These are phyloP conservation scores for Cephalotes varians DNA, from an alignment of 2,888 invertebrate species.

Conservation along the genomic window DNA sequence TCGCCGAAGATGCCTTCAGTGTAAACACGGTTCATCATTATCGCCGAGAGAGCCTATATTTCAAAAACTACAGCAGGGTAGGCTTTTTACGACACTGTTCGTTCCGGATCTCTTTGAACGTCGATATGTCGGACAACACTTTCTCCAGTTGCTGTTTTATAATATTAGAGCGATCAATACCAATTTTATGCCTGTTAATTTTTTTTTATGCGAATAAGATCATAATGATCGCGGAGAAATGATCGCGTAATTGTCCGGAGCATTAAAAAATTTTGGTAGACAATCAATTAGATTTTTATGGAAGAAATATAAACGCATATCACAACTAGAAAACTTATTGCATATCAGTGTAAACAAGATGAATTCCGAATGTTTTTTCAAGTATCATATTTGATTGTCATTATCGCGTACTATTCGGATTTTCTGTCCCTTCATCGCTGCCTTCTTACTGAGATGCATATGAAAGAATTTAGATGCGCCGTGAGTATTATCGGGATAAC, in stretches of 20 bases:
- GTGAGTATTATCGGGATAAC: conserved; percentile 78
- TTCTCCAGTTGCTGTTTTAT: conserved; percentile 50
- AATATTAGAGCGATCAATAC: conserved; percentile 14
- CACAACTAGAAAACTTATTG: neutral
- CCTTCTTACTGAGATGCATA: conserved; percentile 54
- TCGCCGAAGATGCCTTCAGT: conserved; percentile 75
- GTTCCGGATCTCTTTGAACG: conserved; percentile 71
- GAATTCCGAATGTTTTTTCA: conserved; percentile 52
- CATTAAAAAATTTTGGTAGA: neutral
- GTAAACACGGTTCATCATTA: conserved; percentile 85
- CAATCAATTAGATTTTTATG: conserved; percentile 7
- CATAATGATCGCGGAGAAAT: neutral
- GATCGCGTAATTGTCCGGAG: neutral
- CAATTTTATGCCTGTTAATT: conserved; percentile 35
- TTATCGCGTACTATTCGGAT: conserved; percentile 70
- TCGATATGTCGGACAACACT: conserved; percentile 48
- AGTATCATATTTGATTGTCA: conserved; percentile 76
- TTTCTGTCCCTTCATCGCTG: conserved; percentile 52
- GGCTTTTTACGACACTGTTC: conserved; percentile 68
- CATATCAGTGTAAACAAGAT: conserved; percentile 46
- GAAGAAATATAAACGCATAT: neutral
- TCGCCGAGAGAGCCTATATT: conserved; percentile 81
- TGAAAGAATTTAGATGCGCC: conserved; percentile 77
- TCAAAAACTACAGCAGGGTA: conserved; percentile 71
- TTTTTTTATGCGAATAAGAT: conserved; percentile 26